phyloP scores from a whole-genome alignment of 2,113 vertebrate species.

The Syrmaticus mikado region DNA sequence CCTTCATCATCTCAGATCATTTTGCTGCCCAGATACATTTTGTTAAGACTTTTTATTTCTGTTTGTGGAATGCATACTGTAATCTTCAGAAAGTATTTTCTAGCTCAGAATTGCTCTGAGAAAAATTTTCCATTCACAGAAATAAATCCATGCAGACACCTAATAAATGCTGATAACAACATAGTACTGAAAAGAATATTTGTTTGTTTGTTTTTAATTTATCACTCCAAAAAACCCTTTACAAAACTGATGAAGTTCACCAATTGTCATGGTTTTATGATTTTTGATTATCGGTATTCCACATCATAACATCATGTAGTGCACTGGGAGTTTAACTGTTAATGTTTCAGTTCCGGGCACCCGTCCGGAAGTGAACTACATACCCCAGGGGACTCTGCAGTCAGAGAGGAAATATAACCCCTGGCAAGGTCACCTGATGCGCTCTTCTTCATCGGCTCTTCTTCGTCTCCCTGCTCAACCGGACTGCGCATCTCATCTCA shows the following conservation, averaged over 20 bases:
- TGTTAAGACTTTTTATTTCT: constrained; percentile 57
- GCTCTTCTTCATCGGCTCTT: no score
- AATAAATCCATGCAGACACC: constrained; percentile 32
- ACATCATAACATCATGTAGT: no score
- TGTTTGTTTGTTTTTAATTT: not conserved
- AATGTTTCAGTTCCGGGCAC: no score
- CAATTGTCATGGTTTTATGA: no score
- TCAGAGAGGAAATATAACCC: no score
- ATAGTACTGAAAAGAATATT: not conserved
- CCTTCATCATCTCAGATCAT: constrained; percentile 61
- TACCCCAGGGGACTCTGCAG: no score
- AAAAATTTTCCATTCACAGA: constrained; percentile 46
- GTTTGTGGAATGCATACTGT: constrained; percentile 48
- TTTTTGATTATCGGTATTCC: no score
- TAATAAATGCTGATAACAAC: constrained; percentile 48
- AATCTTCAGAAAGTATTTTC: constrained; percentile 66
- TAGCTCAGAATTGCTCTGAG: constrained; percentile 42
- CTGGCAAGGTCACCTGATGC: no score
- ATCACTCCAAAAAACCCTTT: constrained; percentile 19
- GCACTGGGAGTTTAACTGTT: no score
- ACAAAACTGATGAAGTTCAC: constrained; percentile 25
- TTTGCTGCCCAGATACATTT: constrained; percentile 62
- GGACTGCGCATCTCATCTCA: no score
- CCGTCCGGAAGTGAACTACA: no score
- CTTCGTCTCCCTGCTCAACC: no score